phyloP scores from a whole-genome alignment of 2,113 vertebrate species.

The Cynopterus brachyotis region DNA sequence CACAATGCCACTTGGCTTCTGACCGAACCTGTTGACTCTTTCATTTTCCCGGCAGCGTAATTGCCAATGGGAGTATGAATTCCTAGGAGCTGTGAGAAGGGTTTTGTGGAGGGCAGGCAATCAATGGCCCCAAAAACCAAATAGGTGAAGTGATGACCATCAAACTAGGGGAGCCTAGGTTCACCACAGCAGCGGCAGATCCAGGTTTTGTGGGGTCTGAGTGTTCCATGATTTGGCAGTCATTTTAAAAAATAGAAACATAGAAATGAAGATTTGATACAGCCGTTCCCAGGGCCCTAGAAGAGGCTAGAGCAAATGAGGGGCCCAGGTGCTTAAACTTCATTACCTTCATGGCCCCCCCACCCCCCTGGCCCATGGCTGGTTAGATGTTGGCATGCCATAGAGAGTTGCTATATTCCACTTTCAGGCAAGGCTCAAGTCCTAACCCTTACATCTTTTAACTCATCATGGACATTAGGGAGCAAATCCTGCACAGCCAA shows the following conservation, averaged over 20 bases:
- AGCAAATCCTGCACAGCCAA: not conserved
- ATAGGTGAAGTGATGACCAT: not conserved
- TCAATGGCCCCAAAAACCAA: no score
- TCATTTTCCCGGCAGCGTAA: not conserved
- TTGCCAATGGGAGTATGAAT: not conserved
- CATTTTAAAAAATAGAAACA: not conserved
- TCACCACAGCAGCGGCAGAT: not conserved
- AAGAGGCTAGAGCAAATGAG: not conserved
- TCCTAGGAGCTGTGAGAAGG: not conserved
- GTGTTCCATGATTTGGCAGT: not conserved
- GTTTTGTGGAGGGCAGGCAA: not conserved
- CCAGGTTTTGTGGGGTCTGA: not conserved
- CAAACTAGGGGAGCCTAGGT: no score
- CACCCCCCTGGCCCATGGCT: not conserved
- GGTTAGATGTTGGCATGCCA: not conserved
- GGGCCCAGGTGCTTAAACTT: not conserved
- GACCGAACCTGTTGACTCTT: not conserved
- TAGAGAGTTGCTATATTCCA: not conserved
- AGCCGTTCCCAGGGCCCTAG: not conserved
- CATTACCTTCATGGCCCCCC: not conserved
- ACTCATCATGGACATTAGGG: not conserved
- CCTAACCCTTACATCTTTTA: not conserved
- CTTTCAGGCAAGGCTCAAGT: not conserved
- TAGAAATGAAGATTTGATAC: not conserved
- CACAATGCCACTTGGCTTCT: not conserved